Evolutionary conservation across 2,113 vertebrate species (phyloP).

Genomic region (Spheniscus mendiculus): DNA sequence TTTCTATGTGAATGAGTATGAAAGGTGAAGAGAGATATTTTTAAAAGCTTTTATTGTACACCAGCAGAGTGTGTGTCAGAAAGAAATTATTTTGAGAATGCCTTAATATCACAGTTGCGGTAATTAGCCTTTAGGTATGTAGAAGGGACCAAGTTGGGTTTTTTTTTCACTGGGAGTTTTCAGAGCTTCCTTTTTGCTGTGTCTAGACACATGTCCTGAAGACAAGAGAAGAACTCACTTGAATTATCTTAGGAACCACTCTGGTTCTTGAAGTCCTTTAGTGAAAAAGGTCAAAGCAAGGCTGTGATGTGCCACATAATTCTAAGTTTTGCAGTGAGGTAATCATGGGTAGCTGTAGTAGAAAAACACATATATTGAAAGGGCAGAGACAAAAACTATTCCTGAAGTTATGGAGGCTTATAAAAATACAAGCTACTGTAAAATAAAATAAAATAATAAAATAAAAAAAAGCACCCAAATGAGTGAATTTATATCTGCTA

Average conservation of each 20-base stretch:
- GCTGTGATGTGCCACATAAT: neutral
- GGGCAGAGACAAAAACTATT: neutral
- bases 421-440: neutral
- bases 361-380: neutral
- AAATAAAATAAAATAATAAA: neutral
- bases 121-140: constrained; percentile 9
- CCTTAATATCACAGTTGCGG: neutral
- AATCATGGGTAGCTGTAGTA: neutral
- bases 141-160: neutral
- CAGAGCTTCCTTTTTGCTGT: neutral
- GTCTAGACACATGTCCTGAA: neutral
- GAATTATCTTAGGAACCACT: neutral
- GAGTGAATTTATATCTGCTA: neutral
- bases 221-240: neutral
- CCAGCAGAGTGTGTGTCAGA: constrained; percentile 14
- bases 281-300: neutral
- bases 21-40: constrained; percentile 36
- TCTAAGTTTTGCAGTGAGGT: neutral
- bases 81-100: constrained; percentile 1
- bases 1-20: neutral
- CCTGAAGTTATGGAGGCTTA: neutral
- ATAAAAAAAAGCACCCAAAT: neutral
- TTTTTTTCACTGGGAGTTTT: neutral
- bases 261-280: neutral
- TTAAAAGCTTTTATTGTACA: neutral